phyloP scores from a whole-genome alignment of 37 sponge, comb jelly and placozoan genomes.

The Halisarca cf. caerulea region DNA sequence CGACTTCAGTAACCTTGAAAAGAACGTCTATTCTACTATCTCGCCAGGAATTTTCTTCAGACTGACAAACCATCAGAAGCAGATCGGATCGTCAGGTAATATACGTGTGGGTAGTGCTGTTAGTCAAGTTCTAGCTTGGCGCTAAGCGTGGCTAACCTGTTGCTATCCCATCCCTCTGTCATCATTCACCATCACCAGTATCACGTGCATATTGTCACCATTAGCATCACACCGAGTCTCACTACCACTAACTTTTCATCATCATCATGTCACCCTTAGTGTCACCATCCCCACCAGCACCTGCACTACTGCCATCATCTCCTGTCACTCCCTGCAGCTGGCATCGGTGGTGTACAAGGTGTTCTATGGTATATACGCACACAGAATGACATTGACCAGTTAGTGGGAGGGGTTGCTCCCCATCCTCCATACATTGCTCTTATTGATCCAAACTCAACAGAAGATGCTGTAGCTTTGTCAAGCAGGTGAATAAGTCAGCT shows the following conservation, averaged over 20 bases:
- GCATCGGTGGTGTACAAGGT: constrained; percentile 38
- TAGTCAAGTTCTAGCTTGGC: too few species aligned
- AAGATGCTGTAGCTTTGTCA: neutral
- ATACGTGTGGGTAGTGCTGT: too few species aligned
- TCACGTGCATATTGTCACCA: too few species aligned
- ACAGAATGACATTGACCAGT: neutral
- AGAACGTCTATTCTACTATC: neutral
- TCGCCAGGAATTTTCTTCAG: constrained; percentile 43
- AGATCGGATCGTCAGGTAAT: constrained; percentile 81
- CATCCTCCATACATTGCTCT: constrained; percentile 63
- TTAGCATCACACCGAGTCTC: too few species aligned
- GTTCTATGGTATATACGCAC: constrained; percentile 28
- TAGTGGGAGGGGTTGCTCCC: constrained; percentile 8
- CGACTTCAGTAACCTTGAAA: neutral
- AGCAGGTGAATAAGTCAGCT: neutral
- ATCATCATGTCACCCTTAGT: too few species aligned
- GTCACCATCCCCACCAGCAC: neutral
- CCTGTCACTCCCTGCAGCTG: neutral
- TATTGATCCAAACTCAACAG: constrained; percentile 22
- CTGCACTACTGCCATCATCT: neutral
- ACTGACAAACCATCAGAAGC: constrained; percentile 62
- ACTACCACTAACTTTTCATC: too few species aligned
- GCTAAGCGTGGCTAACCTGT: too few species aligned
- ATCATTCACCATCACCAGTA: too few species aligned
- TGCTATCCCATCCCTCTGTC: too few species aligned